Evolutionary conservation across 1,140 invertebrate species (phyloP).

Genomic region (Nasonia longicornis): DNA sequence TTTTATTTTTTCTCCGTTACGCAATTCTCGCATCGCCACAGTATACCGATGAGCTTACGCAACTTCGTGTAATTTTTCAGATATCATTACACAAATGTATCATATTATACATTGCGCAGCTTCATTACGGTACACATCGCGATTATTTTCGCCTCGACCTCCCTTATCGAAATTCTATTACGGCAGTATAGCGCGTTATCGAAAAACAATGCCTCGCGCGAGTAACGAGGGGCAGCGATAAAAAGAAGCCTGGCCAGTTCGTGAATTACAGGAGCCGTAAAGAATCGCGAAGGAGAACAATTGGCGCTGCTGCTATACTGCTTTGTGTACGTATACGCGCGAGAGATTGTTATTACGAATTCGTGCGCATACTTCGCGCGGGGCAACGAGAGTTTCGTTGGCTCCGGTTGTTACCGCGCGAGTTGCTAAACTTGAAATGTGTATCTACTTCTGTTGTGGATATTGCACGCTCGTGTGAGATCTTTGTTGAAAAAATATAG

Average conservation of each 20-base stretch:
- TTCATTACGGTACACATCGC: neutral
- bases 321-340: too few species aligned
- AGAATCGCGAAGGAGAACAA: neutral
- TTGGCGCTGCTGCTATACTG: neutral
- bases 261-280: slow-evolving; percentile 4
- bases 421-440: neutral
- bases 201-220: neutral
- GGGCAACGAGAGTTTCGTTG: neutral
- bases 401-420: neutral
- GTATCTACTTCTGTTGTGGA: neutral
- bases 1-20: neutral
- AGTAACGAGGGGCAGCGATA: neutral
- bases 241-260: neutral
- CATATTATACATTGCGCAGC: too few species aligned
- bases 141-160: neutral
- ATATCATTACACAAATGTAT: too few species aligned
- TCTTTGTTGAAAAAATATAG: neutral
- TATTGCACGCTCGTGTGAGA: neutral
- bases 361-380: neutral
- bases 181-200: neutral
- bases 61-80: too few species aligned
- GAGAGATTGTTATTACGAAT: neutral
- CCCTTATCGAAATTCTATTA: neutral
- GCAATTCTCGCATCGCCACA: neutral
- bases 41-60: too few species aligned